These are phyloP conservation scores for Parambassis ranga DNA, from an alignment of 2,797 vertebrate genomes.

Conservation along the genomic window DNA sequence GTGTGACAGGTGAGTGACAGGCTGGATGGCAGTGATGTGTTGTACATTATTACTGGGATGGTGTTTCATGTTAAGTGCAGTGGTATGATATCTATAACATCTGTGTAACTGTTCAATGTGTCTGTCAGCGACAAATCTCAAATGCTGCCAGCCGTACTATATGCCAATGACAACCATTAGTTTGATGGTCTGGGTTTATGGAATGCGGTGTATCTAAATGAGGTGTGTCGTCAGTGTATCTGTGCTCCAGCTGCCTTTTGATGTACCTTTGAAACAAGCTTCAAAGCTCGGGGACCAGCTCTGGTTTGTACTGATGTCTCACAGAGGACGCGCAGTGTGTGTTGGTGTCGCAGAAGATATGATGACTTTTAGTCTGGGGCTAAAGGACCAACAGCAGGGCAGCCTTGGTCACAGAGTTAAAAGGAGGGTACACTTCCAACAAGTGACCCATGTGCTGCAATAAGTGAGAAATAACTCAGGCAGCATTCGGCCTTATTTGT, in stretches of 20 bases:
- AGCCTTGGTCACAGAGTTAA: slow-evolving; percentile 48
- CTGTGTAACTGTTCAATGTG: too few relatives aligned
- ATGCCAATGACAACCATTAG: neutral
- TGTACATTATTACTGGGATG: neutral
- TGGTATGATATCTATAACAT: slow-evolving; percentile 1
- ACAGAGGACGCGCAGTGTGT: slow-evolving; percentile 9
- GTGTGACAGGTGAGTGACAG: slow-evolving; percentile 47
- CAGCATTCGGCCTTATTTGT: slow-evolving; percentile 37
- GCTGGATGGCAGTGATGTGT: neutral
- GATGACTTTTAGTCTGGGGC: slow-evolving; percentile 35
- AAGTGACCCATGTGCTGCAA: slow-evolving; percentile 45
- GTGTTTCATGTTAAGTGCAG: neutral
- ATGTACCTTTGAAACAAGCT: slow-evolving; percentile 67
- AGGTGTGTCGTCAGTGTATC: slow-evolving; percentile 25
- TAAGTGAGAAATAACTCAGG: slow-evolving; percentile 45
- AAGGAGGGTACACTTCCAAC: slow-evolving; percentile 48
- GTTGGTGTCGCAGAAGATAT: slow-evolving; percentile 20
- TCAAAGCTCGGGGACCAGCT: slow-evolving; percentile 62
- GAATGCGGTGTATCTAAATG: slow-evolving; percentile 8
- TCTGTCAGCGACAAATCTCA: too few relatives aligned
- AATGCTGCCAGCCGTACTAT: too few relatives aligned
- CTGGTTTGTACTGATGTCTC: slow-evolving; percentile 50
- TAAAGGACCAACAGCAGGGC: slow-evolving; percentile 33
- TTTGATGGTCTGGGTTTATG: neutral
- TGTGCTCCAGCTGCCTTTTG: slow-evolving; percentile 48